phyloP scores from a whole-genome alignment of 37 sponge, comb jelly and placozoan species.

The Diacarnus erythraeanus region DNA sequence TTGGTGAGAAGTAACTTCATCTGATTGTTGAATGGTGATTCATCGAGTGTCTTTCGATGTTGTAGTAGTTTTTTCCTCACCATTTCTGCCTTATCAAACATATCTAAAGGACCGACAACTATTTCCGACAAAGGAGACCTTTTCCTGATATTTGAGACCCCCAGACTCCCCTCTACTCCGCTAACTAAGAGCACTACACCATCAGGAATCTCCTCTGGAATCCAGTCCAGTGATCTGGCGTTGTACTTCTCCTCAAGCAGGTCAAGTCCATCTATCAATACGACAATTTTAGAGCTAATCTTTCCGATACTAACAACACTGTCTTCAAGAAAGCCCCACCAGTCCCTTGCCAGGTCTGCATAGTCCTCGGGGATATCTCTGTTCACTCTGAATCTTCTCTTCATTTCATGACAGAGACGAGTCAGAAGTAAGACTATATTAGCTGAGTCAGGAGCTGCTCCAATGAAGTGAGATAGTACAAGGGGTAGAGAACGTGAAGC shows the following conservation, averaged over 20 bases:
- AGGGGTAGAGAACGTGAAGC: conserved; percentile 6
- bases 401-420: conserved; percentile 80
- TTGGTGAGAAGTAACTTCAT: conserved; percentile 95
- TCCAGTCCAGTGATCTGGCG: conserved; percentile 83
- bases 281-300: conserved; percentile 39
- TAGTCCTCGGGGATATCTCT: conserved; percentile 73
- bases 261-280: conserved; percentile 89
- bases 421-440: conserved; percentile 66
- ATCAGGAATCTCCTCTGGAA: conserved; percentile 65
- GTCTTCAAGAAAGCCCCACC: conserved; percentile 64
- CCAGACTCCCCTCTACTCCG: conserved; percentile 53
- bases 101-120: conserved; percentile 71
- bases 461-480: conserved; percentile 82
- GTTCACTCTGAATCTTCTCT: conserved; percentile 54
- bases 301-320: conserved; percentile 2
- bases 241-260: conserved; percentile 79
- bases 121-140: conserved; percentile 56
- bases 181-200: conserved; percentile 69
- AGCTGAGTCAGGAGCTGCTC: conserved; percentile 84
- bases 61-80: conserved; percentile 69
- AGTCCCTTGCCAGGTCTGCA: conserved; percentile 59
- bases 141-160: conserved; percentile 33
- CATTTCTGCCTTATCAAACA: conserved; percentile 90
- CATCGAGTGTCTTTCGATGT: conserved; percentile 93
- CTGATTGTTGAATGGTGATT: conserved; percentile 96